Evolutionary conservation across 2,888 invertebrate species (phyloP), one percentile per base, ranked within the genome.

Genomic region (Morpho deidamia): DNA sequence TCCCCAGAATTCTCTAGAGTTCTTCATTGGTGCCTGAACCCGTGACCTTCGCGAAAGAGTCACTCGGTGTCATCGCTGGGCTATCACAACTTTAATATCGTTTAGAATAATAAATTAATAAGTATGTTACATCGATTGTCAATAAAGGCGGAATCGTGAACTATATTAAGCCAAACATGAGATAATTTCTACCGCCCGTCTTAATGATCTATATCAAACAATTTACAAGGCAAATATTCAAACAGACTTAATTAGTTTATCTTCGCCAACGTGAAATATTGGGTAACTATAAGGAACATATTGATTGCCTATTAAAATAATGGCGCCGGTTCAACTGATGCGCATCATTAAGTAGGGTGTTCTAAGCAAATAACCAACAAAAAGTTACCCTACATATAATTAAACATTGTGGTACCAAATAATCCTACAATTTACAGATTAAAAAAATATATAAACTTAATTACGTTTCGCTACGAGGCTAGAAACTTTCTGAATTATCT

Each of bases 301-400:
- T 86, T 82, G 85, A 86, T 81, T 78, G 81, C 68, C 76, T 72
- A 81, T 86, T 83, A 83, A 79, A 79, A 81, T 83, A 82, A 83
- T 83, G 80, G 80, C 72, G 23, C 70, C 67, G 70, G 72, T 75
- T 78, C 73, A 75, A 76, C 69, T 72, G 76, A 77, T 74, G 76
- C 78, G 82, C 75, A 76, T 72, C 76, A 70, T 73, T 67, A 70
- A 70, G 62, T 72, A 74, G 78, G 79, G 76, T 74, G 76, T 76
- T 73, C 72, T 72, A 74, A 55, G 48, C 59, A 59, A 61, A 65
- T 62, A 64, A 53, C 53, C 49, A 55, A 60, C 57, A 47, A 59
- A 56, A 53, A 60, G 77, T 51, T 62, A 57, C 59, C 59, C 66
- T 65, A 58, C 68, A 78, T 78, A 23, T 23, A 23, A 23, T 23